Evolutionary conservation across 2,113 vertebrate genomes (phyloP).

Genomic region (Pachypanchax playfairii): DNA sequence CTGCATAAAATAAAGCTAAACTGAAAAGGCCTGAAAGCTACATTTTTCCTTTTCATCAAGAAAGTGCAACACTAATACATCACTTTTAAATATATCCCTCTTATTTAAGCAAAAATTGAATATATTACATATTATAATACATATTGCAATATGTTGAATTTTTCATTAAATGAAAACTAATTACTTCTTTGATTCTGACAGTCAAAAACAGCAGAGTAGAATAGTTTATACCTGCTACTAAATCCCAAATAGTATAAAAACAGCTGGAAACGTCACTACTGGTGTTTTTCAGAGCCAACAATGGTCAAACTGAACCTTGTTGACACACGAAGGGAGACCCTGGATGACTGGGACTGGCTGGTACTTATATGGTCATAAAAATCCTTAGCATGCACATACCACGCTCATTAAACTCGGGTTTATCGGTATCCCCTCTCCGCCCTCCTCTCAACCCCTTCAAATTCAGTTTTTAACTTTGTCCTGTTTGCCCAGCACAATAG

Average conservation of each 20-base stretch:
- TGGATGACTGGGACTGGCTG: slow-evolving; percentile 64
- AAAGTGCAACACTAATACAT: not conserved
- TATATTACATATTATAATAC: too few species aligned
- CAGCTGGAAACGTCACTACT: slow-evolving; percentile 4
- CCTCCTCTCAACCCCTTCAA: slow-evolving; percentile 64
- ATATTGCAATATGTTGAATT: too few species aligned
- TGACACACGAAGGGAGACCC: slow-evolving; percentile 59
- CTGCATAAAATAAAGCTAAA: not conserved
- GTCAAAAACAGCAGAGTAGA: not conserved
- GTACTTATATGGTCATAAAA: slow-evolving; percentile 86
- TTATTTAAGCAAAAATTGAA: slow-evolving; percentile 3
- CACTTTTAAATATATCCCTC: not conserved
- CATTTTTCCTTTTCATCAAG: not conserved
- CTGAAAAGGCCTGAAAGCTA: not conserved
- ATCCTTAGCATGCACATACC: slow-evolving; percentile 80
- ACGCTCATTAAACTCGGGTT: slow-evolving; percentile 78
- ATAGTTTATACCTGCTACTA: not conserved
- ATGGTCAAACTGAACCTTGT: slow-evolving; percentile 27
- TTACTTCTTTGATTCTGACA: not conserved
- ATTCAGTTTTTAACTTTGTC: slow-evolving; percentile 43
- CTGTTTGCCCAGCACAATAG: slow-evolving; percentile 10
- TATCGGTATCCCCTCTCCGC: slow-evolving; percentile 49
- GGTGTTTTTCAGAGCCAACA: slow-evolving; percentile 34
- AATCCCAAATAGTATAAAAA: slow-evolving; percentile 17
- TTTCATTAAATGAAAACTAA: too few species aligned